Percentiles rank a stretch among this genome's conserved stretches.
Evolutionary conservation across 64 coral and sea anemone genomes (phyloP).

Genomic region (Montipora cactus): DNA sequence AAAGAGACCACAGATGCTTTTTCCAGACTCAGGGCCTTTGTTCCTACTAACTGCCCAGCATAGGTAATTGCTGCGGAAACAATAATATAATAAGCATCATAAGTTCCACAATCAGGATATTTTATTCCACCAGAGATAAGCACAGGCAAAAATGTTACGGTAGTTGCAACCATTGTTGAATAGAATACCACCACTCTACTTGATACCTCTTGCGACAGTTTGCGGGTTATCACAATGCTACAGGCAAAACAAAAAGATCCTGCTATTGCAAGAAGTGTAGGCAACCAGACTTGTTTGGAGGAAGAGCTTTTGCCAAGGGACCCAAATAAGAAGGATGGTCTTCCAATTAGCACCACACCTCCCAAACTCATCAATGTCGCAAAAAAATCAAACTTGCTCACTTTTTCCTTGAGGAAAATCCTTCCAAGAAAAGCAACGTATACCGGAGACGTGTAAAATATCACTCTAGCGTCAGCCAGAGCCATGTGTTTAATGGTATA

Average conservation of each 20-base stretch:
- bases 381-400: conserved; percentile 35
- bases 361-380: conserved; percentile 23
- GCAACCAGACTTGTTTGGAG: conserved; percentile 29
- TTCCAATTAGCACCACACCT: conserved; percentile 57
- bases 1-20: conserved; percentile 60
- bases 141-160: background rate
- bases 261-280: conserved; percentile 23
- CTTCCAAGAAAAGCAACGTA: conserved; percentile 40
- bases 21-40: conserved; percentile 39
- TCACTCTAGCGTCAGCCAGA: conserved; percentile 65
- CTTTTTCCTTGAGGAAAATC: conserved; percentile 58
- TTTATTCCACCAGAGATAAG: conserved; percentile 41
- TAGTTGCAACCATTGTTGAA: conserved; percentile 18
- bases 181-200: conserved; percentile 55
- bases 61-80: background rate
- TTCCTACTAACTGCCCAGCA: background rate
- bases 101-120: conserved; percentile 53
- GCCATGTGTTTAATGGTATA: conserved; percentile 68
- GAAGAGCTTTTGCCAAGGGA: background rate
- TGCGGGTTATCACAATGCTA: background rate
- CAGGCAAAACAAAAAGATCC: background rate
- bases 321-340: conserved; percentile 64
- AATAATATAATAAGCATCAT: conserved; percentile 43
- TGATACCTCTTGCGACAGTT: background rate
- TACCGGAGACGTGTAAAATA: conserved; percentile 51